Base-by-base conservation (phyloP, 1,140 invertebrate species). In the Lordiphosa stackelbergi region DNA sequence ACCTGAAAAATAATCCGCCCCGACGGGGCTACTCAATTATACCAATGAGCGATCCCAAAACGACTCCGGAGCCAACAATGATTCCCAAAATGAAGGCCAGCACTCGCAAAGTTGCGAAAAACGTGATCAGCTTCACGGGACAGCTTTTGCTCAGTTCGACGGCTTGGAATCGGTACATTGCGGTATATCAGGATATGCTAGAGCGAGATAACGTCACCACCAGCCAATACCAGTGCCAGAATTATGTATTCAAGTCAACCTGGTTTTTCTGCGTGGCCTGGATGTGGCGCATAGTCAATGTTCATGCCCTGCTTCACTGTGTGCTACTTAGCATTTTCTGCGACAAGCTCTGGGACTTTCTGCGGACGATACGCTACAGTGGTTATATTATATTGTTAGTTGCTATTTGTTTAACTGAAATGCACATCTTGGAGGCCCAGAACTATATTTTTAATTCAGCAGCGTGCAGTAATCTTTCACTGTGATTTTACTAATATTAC, bases 91-190 rank as follows among this genome's bases (percentile, higher is more conserved):
- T 90, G 35, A 93, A 93, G 89, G 90, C 91, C 52, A 90, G 90
- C 6, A 90, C 90, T 10, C 90, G 91, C 37, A 91, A 91, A 71
- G 90, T 93, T 7, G 88, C 91, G 1, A 90, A 91, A 61, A 92
- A 93, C 47, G 87, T 94, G 22, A 84, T 91, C 10, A 90, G 92
- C 63, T 92, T 94, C 54, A 90, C 90, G 11, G 90, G 92, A 3
- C 93, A 94, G 74, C 88, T 95, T 64, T 70, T 94, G 24, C 74
- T 95, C 1, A 93, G 92, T 46, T 94, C 93, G 5, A 88, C 92
- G 58, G 91, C 91, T 3, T 95, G 94, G 94, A 95, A 95, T 89
- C 90, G 93, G 8, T 95, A 94, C 59, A 94, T 95, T 69, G 91
- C 91, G 43, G 83, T 93, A 1, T 95, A 95, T 77, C 93, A 95